These are phyloP conservation scores for Campoplex nolae DNA, from an alignment of 2,888 invertebrate genomes.

Conservation along the genomic window DNA sequence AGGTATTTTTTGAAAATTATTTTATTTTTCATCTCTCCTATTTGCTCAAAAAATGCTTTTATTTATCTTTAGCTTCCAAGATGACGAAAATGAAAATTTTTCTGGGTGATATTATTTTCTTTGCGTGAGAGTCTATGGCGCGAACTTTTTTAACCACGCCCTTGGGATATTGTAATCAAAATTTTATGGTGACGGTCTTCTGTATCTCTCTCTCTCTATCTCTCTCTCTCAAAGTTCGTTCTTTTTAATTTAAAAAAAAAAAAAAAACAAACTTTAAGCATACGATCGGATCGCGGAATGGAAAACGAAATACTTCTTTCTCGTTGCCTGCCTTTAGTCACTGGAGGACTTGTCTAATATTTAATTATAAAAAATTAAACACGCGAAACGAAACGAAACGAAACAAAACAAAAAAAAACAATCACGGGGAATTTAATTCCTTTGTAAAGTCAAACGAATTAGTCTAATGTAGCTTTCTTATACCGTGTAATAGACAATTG, in stretches of 20 bases:
- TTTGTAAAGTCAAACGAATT: conserved; percentile 83
- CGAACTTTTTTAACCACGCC: neutral
- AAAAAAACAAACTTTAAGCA: conserved; percentile 60
- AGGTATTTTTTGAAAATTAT: conserved; percentile 55
- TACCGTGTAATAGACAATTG: conserved; percentile 81
- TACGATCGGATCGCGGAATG: conserved; percentile 58
- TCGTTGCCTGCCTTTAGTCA: conserved; percentile 80
- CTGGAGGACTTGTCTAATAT: conserved; percentile 83
- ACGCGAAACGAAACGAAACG: conserved; percentile 41
- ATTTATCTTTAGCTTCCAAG: conserved; percentile 2
- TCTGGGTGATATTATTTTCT: conserved; percentile 59
- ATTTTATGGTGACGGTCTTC: conserved; percentile 47
- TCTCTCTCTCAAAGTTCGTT: conserved; percentile 74
- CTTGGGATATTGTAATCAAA: neutral
- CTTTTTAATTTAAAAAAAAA: conserved; percentile 28
- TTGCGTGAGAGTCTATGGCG: conserved; percentile 55
- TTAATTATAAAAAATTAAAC: conserved; percentile 72
- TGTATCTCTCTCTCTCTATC: conserved; percentile 60
- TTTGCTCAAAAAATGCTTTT: conserved; percentile 35
- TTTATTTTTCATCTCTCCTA: conserved; percentile 25
- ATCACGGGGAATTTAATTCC: conserved; percentile 79
- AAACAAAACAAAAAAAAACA: conserved; percentile 33
- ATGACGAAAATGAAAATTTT: conserved; percentile 7
- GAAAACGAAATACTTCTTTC: conserved; percentile 54
- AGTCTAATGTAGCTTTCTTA: conserved; percentile 83